Evolutionary conservation across 2,113 vertebrate genomes (phyloP).

Genomic region (Martes martes): DNA sequence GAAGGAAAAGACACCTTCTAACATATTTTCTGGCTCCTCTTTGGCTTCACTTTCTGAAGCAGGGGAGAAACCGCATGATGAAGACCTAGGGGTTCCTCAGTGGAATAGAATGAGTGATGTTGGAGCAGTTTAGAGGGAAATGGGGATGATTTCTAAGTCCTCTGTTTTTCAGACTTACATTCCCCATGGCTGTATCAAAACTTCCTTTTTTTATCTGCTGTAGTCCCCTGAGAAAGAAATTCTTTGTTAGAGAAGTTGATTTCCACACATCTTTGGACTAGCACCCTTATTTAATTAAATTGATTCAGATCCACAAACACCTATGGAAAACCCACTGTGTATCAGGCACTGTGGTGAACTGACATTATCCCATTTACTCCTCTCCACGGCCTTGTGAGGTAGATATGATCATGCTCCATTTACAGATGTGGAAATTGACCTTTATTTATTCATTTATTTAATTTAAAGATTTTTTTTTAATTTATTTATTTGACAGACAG

Average conservation of each 20-base stretch:
- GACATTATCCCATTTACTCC: neutral
- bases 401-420: neutral
- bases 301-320: neutral
- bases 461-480: no score
- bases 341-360: neutral
- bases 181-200: neutral
- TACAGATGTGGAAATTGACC: neutral
- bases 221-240: neutral
- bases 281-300: neutral
- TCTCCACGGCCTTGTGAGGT: neutral
- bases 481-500: no score
- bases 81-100: neutral
- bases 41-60: neutral
- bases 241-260: constrained; percentile 3
- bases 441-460: neutral
- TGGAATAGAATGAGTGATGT: neutral
- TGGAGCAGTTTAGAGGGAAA: neutral
- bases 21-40: neutral
- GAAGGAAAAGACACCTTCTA: neutral
- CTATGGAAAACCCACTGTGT: neutral
- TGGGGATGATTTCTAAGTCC: neutral
- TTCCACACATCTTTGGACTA: neutral
- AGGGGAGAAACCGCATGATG: neutral
- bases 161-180: neutral
- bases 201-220: neutral